These are phyloP conservation scores for Heteractis magnifica DNA, from an alignment of 92 coral and sea anemone species.

Conservation along the genomic window DNA sequence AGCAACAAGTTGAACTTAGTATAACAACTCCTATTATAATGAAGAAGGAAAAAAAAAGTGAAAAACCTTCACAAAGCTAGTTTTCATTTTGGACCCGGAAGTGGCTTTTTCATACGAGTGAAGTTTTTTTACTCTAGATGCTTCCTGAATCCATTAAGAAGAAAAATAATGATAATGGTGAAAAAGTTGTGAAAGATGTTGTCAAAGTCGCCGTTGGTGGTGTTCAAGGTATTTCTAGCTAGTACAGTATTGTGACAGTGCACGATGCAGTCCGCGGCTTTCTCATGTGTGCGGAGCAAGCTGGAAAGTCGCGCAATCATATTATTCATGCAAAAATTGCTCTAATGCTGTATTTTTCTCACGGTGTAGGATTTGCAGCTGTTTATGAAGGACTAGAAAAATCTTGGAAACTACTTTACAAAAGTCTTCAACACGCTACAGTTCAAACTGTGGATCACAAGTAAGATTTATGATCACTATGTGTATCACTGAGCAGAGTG, in stretches of 20 bases:
- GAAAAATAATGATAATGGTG: constrained; percentile 70
- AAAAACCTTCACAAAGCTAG: too few relatives aligned
- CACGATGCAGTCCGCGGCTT: too few relatives aligned
- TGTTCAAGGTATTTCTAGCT: constrained; percentile 54
- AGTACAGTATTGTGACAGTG: too few relatives aligned
- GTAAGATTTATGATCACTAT: constrained; percentile 41
- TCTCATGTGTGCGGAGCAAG: too few relatives aligned
- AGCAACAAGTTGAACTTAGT: too few relatives aligned
- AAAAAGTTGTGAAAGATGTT: constrained; percentile 66
- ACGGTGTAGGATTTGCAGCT: constrained; percentile 67
- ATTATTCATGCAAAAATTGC: too few relatives aligned
- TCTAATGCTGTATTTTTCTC: background rate
- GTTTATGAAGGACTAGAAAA: constrained; percentile 84
- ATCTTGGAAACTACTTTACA: constrained; percentile 90
- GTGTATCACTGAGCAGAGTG: too few relatives aligned
- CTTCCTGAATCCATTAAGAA: constrained; percentile 58
- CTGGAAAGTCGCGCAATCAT: too few relatives aligned
- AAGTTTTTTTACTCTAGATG: constrained; percentile 32
- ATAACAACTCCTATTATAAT: too few relatives aligned
- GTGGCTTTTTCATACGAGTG: background rate
- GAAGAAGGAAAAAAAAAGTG: too few relatives aligned
- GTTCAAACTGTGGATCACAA: constrained; percentile 96
- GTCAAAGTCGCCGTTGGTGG: constrained; percentile 94
- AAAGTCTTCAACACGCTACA: constrained; percentile 86
- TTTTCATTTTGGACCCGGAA: background rate